Evolutionary conservation across 2,113 vertebrate genomes (phyloP).

Genomic region (Desmodus rotundus): DNA sequence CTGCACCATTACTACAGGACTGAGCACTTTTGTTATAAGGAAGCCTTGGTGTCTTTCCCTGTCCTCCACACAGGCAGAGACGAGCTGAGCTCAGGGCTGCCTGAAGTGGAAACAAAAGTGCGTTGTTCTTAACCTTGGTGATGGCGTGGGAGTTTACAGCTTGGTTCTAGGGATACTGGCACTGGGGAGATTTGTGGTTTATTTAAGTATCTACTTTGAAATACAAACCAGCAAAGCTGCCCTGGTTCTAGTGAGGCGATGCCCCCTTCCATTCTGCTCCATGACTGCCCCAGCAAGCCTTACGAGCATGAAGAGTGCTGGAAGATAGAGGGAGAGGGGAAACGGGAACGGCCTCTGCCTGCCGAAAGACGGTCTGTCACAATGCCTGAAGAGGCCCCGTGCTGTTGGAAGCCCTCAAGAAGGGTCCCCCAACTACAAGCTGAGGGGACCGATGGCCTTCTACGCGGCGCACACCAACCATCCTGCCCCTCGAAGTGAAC

Average conservation of each 20-base stretch:
- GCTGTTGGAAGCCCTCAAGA: not conserved
- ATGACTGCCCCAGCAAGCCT: not conserved
- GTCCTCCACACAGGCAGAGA: not conserved
- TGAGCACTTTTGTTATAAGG: not conserved
- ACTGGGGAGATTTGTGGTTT: not conserved
- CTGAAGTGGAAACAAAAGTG: not conserved
- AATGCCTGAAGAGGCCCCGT: not conserved
- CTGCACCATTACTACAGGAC: not conserved
- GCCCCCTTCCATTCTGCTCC: not conserved
- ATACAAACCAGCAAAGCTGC: not conserved
- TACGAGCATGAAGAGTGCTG: not conserved
- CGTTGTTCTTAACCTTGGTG: not conserved
- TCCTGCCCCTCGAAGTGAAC: not conserved
- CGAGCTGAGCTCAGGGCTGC: not conserved
- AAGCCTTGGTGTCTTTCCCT: not conserved
- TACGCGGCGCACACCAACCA: not conserved
- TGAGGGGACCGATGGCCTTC: not conserved
- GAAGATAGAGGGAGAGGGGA: slow-evolving; percentile 7
- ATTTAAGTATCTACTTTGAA: not conserved
- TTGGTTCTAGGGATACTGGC: not conserved
- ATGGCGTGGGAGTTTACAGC: not conserved
- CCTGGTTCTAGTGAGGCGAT: not conserved
- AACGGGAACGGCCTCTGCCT: not conserved
- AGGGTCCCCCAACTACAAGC: not conserved
- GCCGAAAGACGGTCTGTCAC: not conserved